Conservation (phyloP, 1,140 invertebrate species). For the Bombus pascuorum region DNA sequence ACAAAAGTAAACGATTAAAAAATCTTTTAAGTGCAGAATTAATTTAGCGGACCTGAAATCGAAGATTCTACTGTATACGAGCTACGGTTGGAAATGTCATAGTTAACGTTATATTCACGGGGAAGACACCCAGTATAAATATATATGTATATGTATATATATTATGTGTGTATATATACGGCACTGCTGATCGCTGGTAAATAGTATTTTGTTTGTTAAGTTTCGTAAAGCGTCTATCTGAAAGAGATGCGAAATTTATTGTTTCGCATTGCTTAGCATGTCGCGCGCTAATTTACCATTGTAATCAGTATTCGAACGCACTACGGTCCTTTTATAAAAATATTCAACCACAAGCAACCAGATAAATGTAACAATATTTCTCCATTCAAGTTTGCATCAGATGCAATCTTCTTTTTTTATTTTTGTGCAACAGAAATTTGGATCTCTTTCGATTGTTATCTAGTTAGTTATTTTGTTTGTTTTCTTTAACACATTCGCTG, state of each 20-base stretch:
- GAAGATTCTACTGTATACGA: background rate
- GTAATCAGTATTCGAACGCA: slow-evolving; percentile 11
- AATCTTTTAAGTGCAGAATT: background rate
- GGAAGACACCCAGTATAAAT: slow-evolving; percentile 45
- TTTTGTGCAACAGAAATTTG: slow-evolving; percentile 1
- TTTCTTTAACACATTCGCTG: background rate
- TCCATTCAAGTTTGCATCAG: background rate
- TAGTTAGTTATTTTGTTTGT: background rate
- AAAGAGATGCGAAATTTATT: slow-evolving; percentile 45
- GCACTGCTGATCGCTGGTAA: slow-evolving; percentile 62
- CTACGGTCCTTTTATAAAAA: slow-evolving; percentile 40
- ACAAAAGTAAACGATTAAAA: background rate
- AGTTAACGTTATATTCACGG: slow-evolving; percentile 15
- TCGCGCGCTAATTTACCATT: slow-evolving; percentile 37
- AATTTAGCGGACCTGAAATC: background rate
- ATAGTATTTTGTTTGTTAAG: slow-evolving; percentile 37
- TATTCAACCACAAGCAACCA: slow-evolving; percentile 41
- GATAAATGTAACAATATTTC: background rate
- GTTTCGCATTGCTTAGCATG: slow-evolving; percentile 18
- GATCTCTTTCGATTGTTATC: background rate
- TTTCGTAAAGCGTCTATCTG: slow-evolving; percentile 66
- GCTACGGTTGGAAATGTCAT: background rate
- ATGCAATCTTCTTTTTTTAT: too few relatives aligned
- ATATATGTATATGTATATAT: slow-evolving; percentile 15
- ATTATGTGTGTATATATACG: slow-evolving; percentile 32